Evolutionary conservation across 1,140 invertebrate species (phyloP).

Genomic region (Agrypnia vestita): DNA sequence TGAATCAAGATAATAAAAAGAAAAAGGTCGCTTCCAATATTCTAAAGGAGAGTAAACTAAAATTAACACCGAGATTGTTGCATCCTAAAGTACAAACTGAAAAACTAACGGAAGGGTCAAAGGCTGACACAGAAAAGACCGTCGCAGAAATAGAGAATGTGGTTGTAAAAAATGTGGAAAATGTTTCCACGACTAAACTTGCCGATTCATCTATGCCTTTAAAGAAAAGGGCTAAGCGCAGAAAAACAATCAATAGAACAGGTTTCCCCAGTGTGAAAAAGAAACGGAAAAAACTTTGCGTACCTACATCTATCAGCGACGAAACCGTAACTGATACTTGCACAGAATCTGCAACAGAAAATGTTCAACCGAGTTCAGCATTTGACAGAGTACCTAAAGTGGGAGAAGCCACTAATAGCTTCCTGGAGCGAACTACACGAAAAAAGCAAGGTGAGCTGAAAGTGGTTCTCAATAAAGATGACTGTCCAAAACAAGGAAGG

Average conservation of each 20-base stretch:
- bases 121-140: constrained; percentile 41
- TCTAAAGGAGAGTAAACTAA: constrained; percentile 57
- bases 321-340: constrained; percentile 62
- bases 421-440: constrained; percentile 74
- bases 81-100: constrained; percentile 38
- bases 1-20: constrained; percentile 67
- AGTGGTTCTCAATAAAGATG: constrained; percentile 70
- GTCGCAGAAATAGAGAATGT: constrained; percentile 64
- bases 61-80: constrained; percentile 46
- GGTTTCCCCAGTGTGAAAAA: constrained; percentile 89
- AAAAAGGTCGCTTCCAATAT: constrained; percentile 62
- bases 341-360: constrained; percentile 62
- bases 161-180: constrained; percentile 60
- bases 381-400: constrained; percentile 79
- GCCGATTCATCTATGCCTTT: constrained; percentile 62
- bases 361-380: constrained; percentile 66
- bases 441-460: constrained; percentile 69
- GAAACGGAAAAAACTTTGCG: constrained; percentile 82
- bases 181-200: constrained; percentile 54
- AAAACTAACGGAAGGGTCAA: constrained; percentile 32
- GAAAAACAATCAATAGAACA: constrained; percentile 87
- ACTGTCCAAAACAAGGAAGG: constrained; percentile 70
- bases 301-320: constrained; percentile 41
- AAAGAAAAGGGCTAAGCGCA: constrained; percentile 81
- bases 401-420: constrained; percentile 77